Evolutionary conservation across 1,140 invertebrate species (phyloP), one percentile per base, ranked within the genome.

Genomic region (Geopemphigus sp.): DNA sequence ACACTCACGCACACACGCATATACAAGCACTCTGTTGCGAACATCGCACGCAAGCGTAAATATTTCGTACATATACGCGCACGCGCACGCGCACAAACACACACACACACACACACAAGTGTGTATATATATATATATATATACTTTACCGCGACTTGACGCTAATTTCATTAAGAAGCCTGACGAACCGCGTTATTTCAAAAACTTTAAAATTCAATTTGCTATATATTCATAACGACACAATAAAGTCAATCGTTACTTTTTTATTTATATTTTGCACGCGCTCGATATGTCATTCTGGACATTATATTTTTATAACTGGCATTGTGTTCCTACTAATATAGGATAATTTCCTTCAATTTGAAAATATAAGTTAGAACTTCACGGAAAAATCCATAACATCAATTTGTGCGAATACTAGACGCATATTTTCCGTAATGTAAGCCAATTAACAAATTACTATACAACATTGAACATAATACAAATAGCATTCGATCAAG

Each of bases 201-300:
- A 12, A 50, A 68, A 68, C 64, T 45, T 68, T 22, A 22, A 3
- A 59, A 59, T 22, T 47, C 64, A 45, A 68, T 47, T 68, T 50
- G 17, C 45, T n/a, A 50, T 12, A n/a, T 14, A 24, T 47, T 47
- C 64, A 39, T 19, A 39, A 4, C 17, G n/a, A 50, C 24, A 68
- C 64, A 68, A 66, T 47, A 22, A 47, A 68, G 45, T 68, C 64
- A 50, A 68, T 68, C 64, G 14, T 68, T 68, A 39, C 39, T 39
- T 39, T 39, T 39, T 39, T 39, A 4, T 39, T 39, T 39, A 4
- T 39, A 4, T 39, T 39, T 39, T 39, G 8, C 32, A 3, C 32
- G 3, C 32, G 8, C 32, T 8, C 32, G 3, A 39, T 39, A 39
- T 39, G 8, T 61, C 57, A 0, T 26, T 17, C 24, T 1, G 59